Conservation (phyloP, 2,888 invertebrate genomes). For the Leucozona laternaria region DNA sequence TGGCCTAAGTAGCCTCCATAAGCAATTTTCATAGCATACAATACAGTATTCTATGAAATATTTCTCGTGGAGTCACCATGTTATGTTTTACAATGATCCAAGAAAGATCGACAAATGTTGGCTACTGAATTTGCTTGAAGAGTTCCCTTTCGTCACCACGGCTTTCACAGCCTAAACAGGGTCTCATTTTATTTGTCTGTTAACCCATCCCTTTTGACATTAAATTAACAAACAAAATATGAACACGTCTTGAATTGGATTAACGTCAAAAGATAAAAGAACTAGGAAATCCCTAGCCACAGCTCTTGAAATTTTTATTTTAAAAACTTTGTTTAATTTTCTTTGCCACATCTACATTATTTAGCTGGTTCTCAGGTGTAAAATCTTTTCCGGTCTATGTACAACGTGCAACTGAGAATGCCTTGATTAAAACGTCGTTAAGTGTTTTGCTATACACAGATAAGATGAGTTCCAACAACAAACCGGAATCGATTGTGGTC, state of each 20-base stretch:
- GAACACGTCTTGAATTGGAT: neutral
- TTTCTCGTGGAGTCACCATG: too few species aligned
- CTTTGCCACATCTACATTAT: neutral
- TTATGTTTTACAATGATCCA: too few species aligned
- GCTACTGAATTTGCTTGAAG: too few species aligned
- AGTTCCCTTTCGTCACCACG: too few species aligned
- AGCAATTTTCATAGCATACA: too few species aligned
- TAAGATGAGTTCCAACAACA: conserved; percentile 54
- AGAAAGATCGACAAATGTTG: too few species aligned
- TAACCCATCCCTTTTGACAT: conserved; percentile 1
- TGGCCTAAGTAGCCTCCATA: too few species aligned
- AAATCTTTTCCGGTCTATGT: neutral
- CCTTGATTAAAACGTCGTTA: neutral
- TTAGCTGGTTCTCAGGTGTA: neutral
- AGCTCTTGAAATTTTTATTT: neutral
- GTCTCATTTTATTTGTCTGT: neutral
- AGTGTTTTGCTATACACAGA: neutral
- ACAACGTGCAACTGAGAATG: neutral
- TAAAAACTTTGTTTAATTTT: neutral
- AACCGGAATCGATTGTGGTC: conserved; percentile 43
- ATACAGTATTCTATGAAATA: too few species aligned
- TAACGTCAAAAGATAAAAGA: neutral
- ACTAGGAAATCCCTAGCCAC: neutral
- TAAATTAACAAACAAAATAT: neutral
- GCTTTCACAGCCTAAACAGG: too few species aligned